These are phyloP conservation scores for Peromyscus californicus DNA, from an alignment of 2,113 vertebrate species.

Conservation along the genomic window DNA sequence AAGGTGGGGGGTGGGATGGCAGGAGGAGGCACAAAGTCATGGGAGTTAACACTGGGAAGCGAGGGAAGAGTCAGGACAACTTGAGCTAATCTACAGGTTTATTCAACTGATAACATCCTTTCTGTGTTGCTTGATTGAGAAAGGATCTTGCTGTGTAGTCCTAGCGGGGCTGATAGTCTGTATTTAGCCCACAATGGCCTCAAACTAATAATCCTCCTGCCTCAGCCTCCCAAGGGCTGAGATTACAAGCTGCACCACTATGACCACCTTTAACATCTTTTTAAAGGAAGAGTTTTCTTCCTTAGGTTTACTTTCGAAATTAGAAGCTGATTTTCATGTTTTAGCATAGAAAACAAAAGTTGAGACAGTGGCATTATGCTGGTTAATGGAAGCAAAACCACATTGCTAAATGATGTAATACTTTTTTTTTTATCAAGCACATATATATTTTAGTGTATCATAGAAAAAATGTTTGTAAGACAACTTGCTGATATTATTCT, in stretches of 20 bases:
- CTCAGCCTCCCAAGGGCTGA: neutral
- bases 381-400: conserved; percentile 24
- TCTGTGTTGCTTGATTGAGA: neutral
- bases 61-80: conserved; percentile 9
- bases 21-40: neutral
- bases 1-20: neutral
- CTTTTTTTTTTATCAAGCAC: conserved; percentile 4
- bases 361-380: neutral
- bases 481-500: conserved; percentile 62
- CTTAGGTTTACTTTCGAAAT: neutral
- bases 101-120: neutral
- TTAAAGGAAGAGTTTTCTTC: conserved; percentile 42
- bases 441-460: neutral
- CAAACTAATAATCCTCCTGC: neutral
- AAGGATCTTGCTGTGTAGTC: neutral
- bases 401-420: conserved; percentile 29
- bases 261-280: neutral
- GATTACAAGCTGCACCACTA: neutral
- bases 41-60: neutral
- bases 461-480: neutral
- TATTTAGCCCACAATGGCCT: neutral
- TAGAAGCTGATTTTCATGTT: conserved; percentile 35
- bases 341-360: conserved; percentile 42
- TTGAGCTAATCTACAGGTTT: conserved; percentile 20
- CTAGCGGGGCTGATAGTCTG: too few species aligned